phyloP scores from a whole-genome alignment of 2,888 invertebrate genomes.

The Odontomyia ornata region DNA sequence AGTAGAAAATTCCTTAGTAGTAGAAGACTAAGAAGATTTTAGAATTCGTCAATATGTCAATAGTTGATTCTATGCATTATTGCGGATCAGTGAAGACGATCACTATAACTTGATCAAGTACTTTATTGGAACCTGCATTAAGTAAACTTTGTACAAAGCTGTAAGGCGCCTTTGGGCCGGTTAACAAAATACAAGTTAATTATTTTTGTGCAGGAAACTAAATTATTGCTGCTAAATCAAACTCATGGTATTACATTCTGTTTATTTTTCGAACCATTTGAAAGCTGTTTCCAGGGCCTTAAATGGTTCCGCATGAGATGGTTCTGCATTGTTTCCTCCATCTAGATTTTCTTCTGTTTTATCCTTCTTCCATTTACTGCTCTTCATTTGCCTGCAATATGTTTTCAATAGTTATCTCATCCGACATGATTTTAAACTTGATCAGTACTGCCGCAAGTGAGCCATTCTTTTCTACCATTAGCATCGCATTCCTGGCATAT shows the following conservation, averaged over 20 bases:
- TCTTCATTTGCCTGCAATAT: background rate
- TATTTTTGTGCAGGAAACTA: too few relatives aligned
- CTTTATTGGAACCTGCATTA: too few relatives aligned
- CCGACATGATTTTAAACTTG: conserved; percentile 37
- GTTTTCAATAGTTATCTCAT: conserved; percentile 40
- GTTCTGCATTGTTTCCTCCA: conserved; percentile 44
- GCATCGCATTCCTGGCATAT: conserved; percentile 45
- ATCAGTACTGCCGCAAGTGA: conserved; percentile 49
- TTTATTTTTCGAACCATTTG: conserved; percentile 49
- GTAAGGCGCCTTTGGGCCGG: too few relatives aligned
- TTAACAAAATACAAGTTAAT: too few relatives aligned
- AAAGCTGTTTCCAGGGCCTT: conserved; percentile 48
- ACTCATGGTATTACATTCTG: conserved; percentile 46
- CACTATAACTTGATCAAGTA: too few relatives aligned
- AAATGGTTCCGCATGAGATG: conserved; percentile 49
- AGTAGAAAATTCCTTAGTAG: too few relatives aligned
- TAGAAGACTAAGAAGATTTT: too few relatives aligned
- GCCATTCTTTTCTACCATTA: conserved; percentile 50
- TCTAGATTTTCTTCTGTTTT: background rate
- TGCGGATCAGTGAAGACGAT: too few relatives aligned
- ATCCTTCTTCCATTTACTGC: background rate
- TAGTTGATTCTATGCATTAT: too few relatives aligned
- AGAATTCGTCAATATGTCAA: too few relatives aligned
- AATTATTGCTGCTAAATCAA: conserved; percentile 50
- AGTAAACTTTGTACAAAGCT: too few relatives aligned